phyloP scores from a whole-genome alignment of 2,888 invertebrate genomes.

The Heliconius ethilla region DNA sequence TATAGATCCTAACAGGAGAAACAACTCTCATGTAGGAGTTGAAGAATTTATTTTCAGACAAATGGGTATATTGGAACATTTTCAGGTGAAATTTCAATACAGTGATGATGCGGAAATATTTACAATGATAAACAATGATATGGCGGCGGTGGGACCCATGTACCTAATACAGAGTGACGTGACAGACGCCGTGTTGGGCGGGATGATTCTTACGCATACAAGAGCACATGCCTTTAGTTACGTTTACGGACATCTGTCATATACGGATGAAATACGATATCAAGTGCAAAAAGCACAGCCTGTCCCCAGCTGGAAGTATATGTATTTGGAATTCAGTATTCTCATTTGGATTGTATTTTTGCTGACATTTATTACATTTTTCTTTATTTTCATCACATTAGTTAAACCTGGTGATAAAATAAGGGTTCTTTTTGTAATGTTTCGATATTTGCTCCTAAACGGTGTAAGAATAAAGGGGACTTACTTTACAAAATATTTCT shows the following conservation, averaged over 20 bases:
- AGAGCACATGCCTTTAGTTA: constrained; percentile 54
- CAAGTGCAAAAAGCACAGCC: constrained; percentile 53
- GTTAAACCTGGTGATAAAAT: constrained; percentile 49
- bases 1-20: constrained; percentile 46
- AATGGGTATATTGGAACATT: constrained; percentile 54
- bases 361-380: constrained; percentile 48
- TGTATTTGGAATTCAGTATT: constrained; percentile 54
- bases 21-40: constrained; percentile 39
- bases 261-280: constrained; percentile 53
- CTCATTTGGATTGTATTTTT: constrained; percentile 54
- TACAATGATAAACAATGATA: constrained; percentile 43
- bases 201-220: constrained; percentile 46
- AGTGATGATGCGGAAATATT: constrained; percentile 45
- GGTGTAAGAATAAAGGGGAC: constrained; percentile 46
- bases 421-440: constrained; percentile 51
- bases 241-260: constrained; percentile 52
- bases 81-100: constrained; percentile 54
- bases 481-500: constrained; percentile 46
- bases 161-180: constrained; percentile 45
- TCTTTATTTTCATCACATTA: constrained; percentile 45
- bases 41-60: constrained; percentile 52
- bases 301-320: constrained; percentile 52
- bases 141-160: constrained; percentile 52
- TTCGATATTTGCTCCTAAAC: constrained; percentile 53
- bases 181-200: constrained; percentile 50